Percentiles rank a stretch among this genome's conserved stretches.
These are phyloP conservation scores for Keiferia lycopersicella DNA, from an alignment of 2,888 invertebrate genomes.

Conservation along the genomic window DNA sequence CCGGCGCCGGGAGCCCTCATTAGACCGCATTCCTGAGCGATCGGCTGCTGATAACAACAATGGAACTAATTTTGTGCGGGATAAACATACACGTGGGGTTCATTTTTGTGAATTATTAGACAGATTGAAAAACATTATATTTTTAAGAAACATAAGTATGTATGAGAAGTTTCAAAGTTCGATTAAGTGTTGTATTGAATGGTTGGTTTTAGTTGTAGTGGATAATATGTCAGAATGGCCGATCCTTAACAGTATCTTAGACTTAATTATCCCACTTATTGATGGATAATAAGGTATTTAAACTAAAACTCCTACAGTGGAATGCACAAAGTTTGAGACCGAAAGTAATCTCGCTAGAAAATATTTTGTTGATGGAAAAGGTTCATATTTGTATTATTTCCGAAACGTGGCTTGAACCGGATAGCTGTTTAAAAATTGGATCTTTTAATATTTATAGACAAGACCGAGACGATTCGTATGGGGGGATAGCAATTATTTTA, in stretches of 20 bases:
- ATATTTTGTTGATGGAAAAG: constrained; percentile 14
- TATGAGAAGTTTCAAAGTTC: neutral
- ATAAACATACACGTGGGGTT: neutral
- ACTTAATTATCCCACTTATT: neutral
- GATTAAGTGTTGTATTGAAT: neutral
- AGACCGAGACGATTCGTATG: constrained; percentile 5
- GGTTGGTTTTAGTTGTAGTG: neutral
- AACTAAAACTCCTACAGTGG: constrained; percentile 21
- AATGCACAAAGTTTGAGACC: constrained; percentile 25
- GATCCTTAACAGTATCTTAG: neutral
- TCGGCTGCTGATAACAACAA: neutral
- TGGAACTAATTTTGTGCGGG: too few relatives aligned
- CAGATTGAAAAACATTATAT: neutral
- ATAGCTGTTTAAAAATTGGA: constrained; percentile 4
- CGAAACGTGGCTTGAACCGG: constrained; percentile 25
- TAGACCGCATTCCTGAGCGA: neutral
- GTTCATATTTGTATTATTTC: constrained; percentile 19
- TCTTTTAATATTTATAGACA: constrained; percentile 4
- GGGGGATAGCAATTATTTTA: neutral
- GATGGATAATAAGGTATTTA: neutral
- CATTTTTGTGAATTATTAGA: neutral
- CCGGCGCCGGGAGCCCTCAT: neutral
- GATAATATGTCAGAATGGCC: neutral
- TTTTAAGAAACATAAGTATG: neutral
- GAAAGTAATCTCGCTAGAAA: constrained; percentile 15